Base-by-base conservation (phyloP, 2,113 vertebrate species). In the Perca fluviatilis region DNA sequence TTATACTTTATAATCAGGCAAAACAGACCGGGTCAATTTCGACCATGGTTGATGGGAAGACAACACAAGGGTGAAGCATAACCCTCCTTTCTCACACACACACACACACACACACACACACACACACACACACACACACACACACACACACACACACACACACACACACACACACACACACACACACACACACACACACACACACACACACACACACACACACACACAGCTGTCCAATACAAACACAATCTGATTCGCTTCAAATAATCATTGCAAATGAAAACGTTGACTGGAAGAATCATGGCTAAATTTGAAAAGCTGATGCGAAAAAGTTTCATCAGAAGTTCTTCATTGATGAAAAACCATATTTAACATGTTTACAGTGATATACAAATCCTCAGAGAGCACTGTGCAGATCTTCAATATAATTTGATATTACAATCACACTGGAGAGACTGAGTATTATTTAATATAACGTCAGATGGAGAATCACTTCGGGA, bases 381-480 rank as follows among this genome's bases (percentile, higher is more conserved):
- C 61, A 40, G 58, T 36, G 54, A 74, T 14, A 68, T 72, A 21
- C 40, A 43, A 67, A 60, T 58, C 57, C 58, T 64, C 56, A 46
- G 49, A 57, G 19, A 88, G 77, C 62, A 4, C 63, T 27, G 56
- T 57, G 83, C 64, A 72, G n/a, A 74, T 68, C 66, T 77, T 53
- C 79, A 88, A 80, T 83, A 81, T 87, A 54, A 87, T 90, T 64
- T 85, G 85, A 81, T 75, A 68, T 57, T 68, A 75, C 54, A 75
- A 73, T 89, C 71, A 68, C 10, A 54, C 27, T 12, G 27, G 36
- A 78, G 53, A 61, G 62, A 68, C 74, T 49, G 53, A 67, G 74
- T 85, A 86, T 82, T 79, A 87, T 84, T 84, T 67, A 66, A 87
- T 88, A 88, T 43, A 89, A 92, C 83, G 91, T 83, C 77, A 81